Evolutionary conservation across 2,113 vertebrate species (phyloP).

Genomic region (Pelvicachromis taeniatus): DNA sequence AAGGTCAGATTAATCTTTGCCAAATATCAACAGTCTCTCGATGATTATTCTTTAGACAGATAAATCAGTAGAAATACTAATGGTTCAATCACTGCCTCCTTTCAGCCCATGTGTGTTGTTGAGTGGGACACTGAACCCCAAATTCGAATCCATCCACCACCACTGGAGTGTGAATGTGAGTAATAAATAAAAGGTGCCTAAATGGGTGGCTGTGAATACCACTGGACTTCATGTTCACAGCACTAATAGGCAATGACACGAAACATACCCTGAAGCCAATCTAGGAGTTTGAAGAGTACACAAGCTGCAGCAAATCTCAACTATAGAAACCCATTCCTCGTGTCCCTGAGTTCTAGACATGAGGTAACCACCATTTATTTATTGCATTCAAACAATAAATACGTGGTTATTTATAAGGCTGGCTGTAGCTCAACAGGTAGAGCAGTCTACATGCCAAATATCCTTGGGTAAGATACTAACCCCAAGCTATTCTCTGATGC

Average conservation of each 20-base stretch:
- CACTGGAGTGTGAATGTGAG: background rate
- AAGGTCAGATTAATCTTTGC: background rate
- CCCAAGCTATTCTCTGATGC: background rate
- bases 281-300: background rate
- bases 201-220: background rate
- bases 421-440: background rate
- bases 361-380: background rate
- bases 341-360: background rate
- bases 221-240: background rate
- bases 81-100: background rate
- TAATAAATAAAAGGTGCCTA: background rate
- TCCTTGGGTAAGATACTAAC: background rate
- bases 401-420: background rate
- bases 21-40: background rate
- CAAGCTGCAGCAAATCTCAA: background rate
- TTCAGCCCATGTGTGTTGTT: background rate
- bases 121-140: background rate
- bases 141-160: background rate
- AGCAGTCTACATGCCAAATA: background rate
- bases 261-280: background rate
- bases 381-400: background rate
- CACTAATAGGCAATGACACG: background rate
- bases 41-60: background rate
- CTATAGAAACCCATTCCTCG: background rate
- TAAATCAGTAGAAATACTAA: background rate